phyloP scores from a whole-genome alignment of 2,113 vertebrate genomes.

The Trichechus manatus region DNA sequence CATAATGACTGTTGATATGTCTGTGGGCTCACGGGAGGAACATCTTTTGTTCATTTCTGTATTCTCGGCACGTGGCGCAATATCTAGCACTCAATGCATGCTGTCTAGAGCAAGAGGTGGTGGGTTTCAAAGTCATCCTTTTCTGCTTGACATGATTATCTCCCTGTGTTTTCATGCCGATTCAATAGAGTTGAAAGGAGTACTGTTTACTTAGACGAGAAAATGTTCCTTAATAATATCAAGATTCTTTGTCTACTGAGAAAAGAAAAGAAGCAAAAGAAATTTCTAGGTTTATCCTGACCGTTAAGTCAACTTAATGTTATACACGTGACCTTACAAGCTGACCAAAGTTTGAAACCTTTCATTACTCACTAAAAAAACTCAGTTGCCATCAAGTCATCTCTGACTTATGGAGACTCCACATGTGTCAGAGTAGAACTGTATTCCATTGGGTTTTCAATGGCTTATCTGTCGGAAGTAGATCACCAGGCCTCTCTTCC shows the following conservation, averaged over 20 bases:
- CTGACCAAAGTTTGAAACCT: not conserved
- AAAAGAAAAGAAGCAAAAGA: not conserved
- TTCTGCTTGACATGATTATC: not conserved
- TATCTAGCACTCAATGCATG: not conserved
- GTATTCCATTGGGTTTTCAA: not conserved
- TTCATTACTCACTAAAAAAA: not conserved
- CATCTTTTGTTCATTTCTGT: not conserved
- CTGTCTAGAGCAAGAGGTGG: not conserved
- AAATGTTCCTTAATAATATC: not conserved
- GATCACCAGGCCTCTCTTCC: not conserved
- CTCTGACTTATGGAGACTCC: not conserved
- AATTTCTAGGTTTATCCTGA: not conserved
- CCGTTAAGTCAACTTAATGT: not conserved
- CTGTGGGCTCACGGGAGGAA: not conserved
- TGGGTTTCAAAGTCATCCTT: not conserved
- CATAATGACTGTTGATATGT: too few species aligned
- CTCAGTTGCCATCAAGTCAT: not conserved
- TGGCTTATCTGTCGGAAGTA: too few species aligned
- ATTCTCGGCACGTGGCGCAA: fast-evolving
- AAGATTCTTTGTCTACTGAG: not conserved
- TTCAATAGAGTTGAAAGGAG: not conserved
- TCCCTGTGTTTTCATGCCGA: not conserved
- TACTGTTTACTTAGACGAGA: not conserved
- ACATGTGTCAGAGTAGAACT: not conserved
- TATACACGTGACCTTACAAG: not conserved